Conservation (phyloP, 2,888 invertebrate genomes). For the Caenorhabditis doughertyi region DNA sequence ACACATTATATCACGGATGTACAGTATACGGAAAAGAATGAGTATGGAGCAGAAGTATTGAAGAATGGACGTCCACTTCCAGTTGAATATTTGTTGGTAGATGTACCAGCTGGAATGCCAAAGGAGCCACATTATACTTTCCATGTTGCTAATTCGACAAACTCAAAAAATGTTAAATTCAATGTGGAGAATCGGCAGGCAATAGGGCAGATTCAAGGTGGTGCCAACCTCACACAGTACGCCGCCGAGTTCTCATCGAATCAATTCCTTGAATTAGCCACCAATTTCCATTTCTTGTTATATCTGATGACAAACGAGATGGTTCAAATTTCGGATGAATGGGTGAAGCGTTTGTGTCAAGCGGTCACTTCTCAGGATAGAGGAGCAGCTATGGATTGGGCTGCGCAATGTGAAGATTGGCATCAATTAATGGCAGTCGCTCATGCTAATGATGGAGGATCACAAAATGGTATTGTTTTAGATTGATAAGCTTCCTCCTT, state of each 20-base stretch:
- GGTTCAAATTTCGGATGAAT: slow-evolving; percentile 75
- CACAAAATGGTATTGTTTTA: not conserved
- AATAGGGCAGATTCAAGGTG: slow-evolving; percentile 82
- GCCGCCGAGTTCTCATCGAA: slow-evolving; percentile 88
- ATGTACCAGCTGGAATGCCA: slow-evolving; percentile 95
- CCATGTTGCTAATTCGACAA: slow-evolving; percentile 83
- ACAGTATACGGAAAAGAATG: slow-evolving; percentile 97
- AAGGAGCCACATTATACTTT: slow-evolving; percentile 90
- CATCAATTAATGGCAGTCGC: slow-evolving; percentile 68
- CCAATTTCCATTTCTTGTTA: slow-evolving; percentile 95
- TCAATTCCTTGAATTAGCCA: slow-evolving; percentile 88
- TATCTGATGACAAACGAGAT: slow-evolving; percentile 93
- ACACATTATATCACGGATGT: slow-evolving; percentile 99
- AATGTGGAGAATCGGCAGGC: slow-evolving; percentile 89
- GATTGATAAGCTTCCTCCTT: not conserved
- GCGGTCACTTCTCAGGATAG: slow-evolving; percentile 73
- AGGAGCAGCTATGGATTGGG: slow-evolving; percentile 78
- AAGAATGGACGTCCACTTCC: slow-evolving; percentile 95
- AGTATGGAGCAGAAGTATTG: slow-evolving; percentile 96
- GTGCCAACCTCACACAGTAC: slow-evolving; percentile 88
- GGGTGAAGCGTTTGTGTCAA: slow-evolving; percentile 72
- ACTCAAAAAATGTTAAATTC: slow-evolving; percentile 84
- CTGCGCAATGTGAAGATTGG: slow-evolving; percentile 68
- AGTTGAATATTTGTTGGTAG: slow-evolving; percentile 95
- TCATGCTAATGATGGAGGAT: slow-evolving; percentile 50